Evolutionary conservation across 2,888 invertebrate species (phyloP).

Genomic region (Tenthredo scrophulariae): DNA sequence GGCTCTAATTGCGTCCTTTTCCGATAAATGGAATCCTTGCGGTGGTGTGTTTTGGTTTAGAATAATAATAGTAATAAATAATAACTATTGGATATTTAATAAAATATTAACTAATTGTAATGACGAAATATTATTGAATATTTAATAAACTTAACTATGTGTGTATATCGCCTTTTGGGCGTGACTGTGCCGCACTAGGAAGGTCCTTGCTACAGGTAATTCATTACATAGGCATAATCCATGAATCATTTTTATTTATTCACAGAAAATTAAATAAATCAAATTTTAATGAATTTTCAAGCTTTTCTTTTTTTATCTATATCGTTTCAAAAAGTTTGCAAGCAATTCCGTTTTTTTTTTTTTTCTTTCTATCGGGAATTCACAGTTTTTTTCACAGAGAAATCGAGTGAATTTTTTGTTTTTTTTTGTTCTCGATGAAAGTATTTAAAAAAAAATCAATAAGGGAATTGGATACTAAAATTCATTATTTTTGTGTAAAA

Average conservation of each 20-base stretch:
- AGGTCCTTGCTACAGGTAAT: constrained; percentile 45
- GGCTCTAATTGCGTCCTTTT: constrained; percentile 70
- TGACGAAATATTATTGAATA: constrained; percentile 51
- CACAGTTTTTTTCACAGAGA: background rate
- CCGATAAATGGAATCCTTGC: constrained; percentile 62
- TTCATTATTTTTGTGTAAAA: background rate
- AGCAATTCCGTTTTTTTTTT: background rate
- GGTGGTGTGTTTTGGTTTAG: constrained; percentile 66
- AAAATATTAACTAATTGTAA: constrained; percentile 52
- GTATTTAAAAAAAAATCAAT: background rate
- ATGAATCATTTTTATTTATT: background rate
- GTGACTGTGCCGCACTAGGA: constrained; percentile 48
- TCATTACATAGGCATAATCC: background rate
- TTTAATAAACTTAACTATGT: constrained; percentile 24
- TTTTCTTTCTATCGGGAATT: background rate
- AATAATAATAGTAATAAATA: constrained; percentile 53
- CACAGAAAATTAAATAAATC: background rate
- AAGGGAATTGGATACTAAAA: background rate
- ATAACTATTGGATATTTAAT: constrained; percentile 56
- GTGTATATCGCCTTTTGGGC: constrained; percentile 37
- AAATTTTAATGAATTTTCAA: background rate
- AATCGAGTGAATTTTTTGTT: too few relatives aligned
- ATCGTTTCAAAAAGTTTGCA: too few relatives aligned
- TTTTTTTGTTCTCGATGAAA: background rate
- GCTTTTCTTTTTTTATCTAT: background rate